These are phyloP conservation scores for Rhopilema esculentum DNA, from an alignment of 30 jellyfish, hydroid and myxozoan species.

Conservation along the genomic window DNA sequence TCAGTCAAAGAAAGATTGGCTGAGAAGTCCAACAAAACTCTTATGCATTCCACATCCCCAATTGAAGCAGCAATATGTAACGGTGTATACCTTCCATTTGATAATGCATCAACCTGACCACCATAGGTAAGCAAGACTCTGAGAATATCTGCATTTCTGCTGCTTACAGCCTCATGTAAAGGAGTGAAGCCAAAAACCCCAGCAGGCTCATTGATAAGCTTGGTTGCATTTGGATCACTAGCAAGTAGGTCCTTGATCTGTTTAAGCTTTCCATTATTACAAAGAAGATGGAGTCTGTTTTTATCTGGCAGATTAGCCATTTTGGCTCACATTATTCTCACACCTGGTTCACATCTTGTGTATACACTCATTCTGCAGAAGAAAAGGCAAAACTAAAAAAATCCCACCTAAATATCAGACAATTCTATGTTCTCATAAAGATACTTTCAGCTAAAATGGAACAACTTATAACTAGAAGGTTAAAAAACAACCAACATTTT, in stretches of 20 bases:
- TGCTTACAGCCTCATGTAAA: constrained; percentile 90
- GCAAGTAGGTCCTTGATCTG: constrained; percentile 64
- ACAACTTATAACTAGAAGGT: no score
- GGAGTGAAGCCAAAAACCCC: constrained; percentile 97
- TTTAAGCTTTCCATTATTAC: constrained; percentile 72
- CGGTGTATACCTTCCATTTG: constrained; percentile 93
- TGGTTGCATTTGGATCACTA: constrained; percentile 49
- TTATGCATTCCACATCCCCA: constrained; percentile 84
- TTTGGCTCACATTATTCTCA: background rate
- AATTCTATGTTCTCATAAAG: no score
- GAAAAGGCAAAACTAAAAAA: background rate
- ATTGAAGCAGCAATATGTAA: constrained; percentile 95
- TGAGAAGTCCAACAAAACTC: constrained; percentile 66
- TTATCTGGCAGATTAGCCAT: constrained; percentile 44
- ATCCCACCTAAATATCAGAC: no score
- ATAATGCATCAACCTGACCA: constrained; percentile 81
- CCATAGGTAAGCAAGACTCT: constrained; percentile 81
- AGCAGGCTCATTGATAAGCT: constrained; percentile 76
- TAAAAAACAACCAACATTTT: no score
- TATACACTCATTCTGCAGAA: background rate
- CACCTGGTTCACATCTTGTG: no score
- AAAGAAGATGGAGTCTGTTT: constrained; percentile 69
- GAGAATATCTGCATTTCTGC: constrained; percentile 71
- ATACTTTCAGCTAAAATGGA: no score
- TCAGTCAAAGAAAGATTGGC: constrained; percentile 74